Percentiles rank a stretch among this genome's conserved stretches.
These are phyloP conservation scores for Luscinia megarhynchos DNA, from an alignment of 2,797 vertebrate genomes.

Conservation along the genomic window DNA sequence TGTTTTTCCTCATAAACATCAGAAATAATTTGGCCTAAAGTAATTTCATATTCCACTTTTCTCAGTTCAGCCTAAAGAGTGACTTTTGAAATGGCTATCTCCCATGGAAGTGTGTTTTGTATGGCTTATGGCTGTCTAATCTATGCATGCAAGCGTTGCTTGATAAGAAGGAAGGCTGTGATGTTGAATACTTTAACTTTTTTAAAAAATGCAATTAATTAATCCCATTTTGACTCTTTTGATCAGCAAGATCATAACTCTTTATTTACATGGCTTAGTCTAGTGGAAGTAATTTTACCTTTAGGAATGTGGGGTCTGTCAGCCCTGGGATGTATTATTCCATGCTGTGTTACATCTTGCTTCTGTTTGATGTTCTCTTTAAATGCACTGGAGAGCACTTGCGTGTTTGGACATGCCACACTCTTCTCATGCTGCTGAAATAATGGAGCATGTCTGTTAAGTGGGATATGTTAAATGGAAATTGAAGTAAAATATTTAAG, in stretches of 20 bases:
- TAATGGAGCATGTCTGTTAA: neutral
- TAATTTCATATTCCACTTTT: neutral
- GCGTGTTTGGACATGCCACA: neutral
- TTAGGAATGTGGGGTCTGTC: neutral
- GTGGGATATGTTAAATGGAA: neutral
- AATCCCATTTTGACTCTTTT: neutral
- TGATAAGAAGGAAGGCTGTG: neutral
- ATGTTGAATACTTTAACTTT: neutral
- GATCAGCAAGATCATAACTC: neutral
- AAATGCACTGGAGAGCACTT: neutral
- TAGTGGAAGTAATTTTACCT: neutral
- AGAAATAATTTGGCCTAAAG: neutral
- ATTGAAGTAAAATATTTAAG: neutral
- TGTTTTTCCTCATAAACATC: neutral
- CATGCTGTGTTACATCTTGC: neutral
- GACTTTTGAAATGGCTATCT: neutral
- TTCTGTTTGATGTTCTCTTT: conserved; percentile 16
- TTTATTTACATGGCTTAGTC: neutral
- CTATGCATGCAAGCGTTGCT: neutral
- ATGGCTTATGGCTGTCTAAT: neutral
- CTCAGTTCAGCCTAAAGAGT: neutral
- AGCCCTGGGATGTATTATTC: neutral
- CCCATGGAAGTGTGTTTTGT: neutral
- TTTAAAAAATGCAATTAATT: neutral
- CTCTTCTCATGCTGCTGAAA: neutral